These are phyloP conservation scores for Knipowitschia caucasica DNA, from an alignment of 2,797 vertebrate genomes.

Conservation along the genomic window DNA sequence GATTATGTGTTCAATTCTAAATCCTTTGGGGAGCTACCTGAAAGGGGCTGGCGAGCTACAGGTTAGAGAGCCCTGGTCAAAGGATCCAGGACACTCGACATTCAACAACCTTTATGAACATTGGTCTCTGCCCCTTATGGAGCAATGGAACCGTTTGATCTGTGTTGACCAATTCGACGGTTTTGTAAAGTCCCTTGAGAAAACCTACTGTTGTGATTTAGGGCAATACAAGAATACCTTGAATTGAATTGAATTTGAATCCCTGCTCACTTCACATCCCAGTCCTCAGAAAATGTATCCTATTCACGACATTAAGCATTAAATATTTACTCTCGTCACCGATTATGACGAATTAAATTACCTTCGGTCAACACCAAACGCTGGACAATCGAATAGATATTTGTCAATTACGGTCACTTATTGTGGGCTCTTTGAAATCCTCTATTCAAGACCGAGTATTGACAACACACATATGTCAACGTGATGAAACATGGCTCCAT, in stretches of 20 bases:
- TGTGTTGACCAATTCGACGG: no score
- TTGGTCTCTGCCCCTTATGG: no score
- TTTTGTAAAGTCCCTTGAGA: no score
- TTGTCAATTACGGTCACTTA: constrained; percentile 14
- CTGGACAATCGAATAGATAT: background rate
- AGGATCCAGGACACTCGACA: no score
- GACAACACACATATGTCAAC: background rate
- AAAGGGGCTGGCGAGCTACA: no score
- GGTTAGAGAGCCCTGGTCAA: no score
- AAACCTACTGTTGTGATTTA: no score
- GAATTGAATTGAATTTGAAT: background rate
- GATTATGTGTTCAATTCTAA: no score
- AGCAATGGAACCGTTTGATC: no score
- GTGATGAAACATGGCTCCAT: constrained; percentile 6
- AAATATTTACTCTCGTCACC: constrained; percentile 8
- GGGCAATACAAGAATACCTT: no score
- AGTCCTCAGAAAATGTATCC: background rate
- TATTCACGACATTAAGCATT: constrained; percentile 9
- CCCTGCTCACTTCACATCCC: background rate
- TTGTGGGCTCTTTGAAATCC: constrained; percentile 2
- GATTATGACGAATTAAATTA: constrained; percentile 9
- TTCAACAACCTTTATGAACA: no score
- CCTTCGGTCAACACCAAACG: constrained; percentile 10
- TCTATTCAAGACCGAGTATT: constrained; percentile 12
- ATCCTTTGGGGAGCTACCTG: no score